Evolutionary conservation across 2,113 vertebrate species (phyloP).

Genomic region (Tichodroma muraria): DNA sequence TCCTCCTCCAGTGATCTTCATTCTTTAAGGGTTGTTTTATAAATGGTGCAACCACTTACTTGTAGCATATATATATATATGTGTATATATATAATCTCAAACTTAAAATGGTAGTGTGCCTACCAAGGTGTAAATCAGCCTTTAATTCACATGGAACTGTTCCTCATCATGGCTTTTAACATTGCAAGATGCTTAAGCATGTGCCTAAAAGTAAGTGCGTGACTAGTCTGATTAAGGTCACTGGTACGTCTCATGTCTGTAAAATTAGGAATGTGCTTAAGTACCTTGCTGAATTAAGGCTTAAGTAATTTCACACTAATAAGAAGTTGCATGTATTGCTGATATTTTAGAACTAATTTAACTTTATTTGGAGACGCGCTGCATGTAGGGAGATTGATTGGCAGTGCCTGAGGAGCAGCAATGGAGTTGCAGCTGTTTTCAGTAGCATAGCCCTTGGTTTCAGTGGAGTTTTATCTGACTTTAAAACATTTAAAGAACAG

Average conservation of each 20-base stretch:
- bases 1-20: background rate
- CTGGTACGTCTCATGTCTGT: background rate
- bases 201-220: background rate
- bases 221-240: background rate
- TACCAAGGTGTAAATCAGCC: background rate
- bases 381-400: background rate
- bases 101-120: background rate
- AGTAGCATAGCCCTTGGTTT: background rate
- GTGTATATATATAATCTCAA: background rate
- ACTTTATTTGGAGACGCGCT: background rate
- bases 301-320: slow-evolving; percentile 28
- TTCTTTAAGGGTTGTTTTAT: background rate
- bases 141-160: background rate
- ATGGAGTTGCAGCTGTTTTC: background rate
- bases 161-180: background rate
- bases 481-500: background rate
- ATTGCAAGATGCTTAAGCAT: background rate
- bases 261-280: slow-evolving; percentile 13
- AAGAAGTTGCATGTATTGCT: background rate
- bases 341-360: slow-evolving; percentile 8
- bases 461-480: background rate
- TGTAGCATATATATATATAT: background rate
- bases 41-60: background rate
- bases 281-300: slow-evolving; percentile 26
- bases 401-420: background rate